phyloP scores from a whole-genome alignment of 2,797 vertebrate species.

The Acipenser ruthenus region DNA sequence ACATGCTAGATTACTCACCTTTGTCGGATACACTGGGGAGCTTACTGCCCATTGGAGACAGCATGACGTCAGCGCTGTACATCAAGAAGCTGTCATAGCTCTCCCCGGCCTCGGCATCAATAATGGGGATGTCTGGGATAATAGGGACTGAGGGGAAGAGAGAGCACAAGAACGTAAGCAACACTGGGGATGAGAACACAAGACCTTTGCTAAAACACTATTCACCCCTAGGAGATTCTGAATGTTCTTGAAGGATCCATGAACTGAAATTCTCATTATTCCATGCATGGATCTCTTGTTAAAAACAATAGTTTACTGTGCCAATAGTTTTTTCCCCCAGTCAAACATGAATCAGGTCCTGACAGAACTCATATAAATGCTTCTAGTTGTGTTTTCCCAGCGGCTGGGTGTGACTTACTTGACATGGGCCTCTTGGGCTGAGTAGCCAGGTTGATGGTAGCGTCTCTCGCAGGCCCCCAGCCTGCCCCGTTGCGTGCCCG shows the following conservation, averaged over 20 bases:
- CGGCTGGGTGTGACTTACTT: constrained; percentile 66
- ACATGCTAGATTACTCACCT: constrained; percentile 46
- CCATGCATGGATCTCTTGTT: no score
- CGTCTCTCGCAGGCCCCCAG: constrained; percentile 85
- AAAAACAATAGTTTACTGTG: no score
- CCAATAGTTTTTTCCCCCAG: no score
- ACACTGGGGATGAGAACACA: background rate
- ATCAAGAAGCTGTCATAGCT: constrained; percentile 90
- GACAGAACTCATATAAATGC: no score
- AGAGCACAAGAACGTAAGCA: background rate
- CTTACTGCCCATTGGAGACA: constrained; percentile 75
- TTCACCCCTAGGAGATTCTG: no score
- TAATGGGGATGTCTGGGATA: constrained; percentile 91
- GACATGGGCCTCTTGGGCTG: constrained; percentile 89
- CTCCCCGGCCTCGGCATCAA: constrained; percentile 85
- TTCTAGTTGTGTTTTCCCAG: no score
- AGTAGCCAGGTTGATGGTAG: constrained; percentile 88
- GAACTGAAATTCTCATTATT: no score
- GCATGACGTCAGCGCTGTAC: constrained; percentile 87
- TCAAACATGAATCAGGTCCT: no score
- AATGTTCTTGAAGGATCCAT: no score
- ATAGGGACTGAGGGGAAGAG: constrained; percentile 74
- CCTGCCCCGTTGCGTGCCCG: constrained; percentile 81
- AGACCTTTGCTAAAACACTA: no score
- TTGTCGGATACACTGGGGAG: constrained; percentile 89